Evolutionary conservation across 2,113 vertebrate species (phyloP).

Genomic region (Etheostoma spectabile): DNA sequence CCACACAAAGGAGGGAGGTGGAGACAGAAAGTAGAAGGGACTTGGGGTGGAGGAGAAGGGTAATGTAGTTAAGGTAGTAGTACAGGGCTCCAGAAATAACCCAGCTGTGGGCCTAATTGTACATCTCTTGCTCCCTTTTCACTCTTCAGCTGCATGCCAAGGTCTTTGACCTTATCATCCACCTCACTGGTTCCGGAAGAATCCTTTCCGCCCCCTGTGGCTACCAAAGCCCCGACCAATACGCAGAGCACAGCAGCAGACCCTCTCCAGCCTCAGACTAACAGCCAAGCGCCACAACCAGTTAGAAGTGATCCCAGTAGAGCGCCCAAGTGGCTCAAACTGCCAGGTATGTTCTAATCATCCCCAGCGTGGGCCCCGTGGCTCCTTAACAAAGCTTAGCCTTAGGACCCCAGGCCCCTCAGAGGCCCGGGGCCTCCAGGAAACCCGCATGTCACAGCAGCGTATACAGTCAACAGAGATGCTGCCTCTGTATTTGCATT

Average conservation of each 20-base stretch:
- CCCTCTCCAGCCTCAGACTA: constrained; percentile 76
- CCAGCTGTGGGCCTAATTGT: constrained; percentile 80
- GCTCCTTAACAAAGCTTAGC: constrained; percentile 76
- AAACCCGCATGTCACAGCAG: constrained; percentile 55
- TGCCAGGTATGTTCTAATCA: constrained; percentile 83
- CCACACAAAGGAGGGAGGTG: constrained; percentile 44
- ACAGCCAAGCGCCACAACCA: constrained; percentile 81
- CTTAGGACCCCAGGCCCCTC: constrained; percentile 62
- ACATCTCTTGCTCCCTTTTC: constrained; percentile 73
- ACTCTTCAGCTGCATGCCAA: constrained; percentile 82
- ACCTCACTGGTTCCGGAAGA: constrained; percentile 86
- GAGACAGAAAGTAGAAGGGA: constrained; percentile 45
- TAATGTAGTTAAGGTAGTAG: constrained; percentile 63
- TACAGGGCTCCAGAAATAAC: constrained; percentile 81
- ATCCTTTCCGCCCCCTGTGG: constrained; percentile 82
- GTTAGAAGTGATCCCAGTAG: constrained; percentile 79
- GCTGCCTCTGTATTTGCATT: constrained; percentile 56
- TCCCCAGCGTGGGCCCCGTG: constrained; percentile 65
- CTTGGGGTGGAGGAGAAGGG: constrained; percentile 54
- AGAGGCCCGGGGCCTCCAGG: constrained; percentile 61
- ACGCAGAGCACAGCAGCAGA: constrained; percentile 78
- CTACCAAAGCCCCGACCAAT: constrained; percentile 74
- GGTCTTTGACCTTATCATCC: constrained; percentile 85
- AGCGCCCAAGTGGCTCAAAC: constrained; percentile 79
- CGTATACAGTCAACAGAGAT: constrained; percentile 44